These are phyloP conservation scores for Meliscaeva auricollis DNA, from an alignment of 2,888 invertebrate genomes.

Conservation along the genomic window DNA sequence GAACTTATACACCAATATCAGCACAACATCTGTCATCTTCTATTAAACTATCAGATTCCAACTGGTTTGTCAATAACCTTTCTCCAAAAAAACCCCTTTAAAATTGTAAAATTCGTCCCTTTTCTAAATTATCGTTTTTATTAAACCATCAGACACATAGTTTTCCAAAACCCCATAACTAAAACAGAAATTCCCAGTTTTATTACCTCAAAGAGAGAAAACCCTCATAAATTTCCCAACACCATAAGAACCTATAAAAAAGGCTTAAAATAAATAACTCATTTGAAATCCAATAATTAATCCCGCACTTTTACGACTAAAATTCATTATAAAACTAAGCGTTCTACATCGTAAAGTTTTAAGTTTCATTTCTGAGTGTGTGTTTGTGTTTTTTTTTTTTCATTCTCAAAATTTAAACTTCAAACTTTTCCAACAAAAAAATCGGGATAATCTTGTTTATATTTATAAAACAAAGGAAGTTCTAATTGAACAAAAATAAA, in stretches of 20 bases:
- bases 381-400: background rate
- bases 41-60: constrained; percentile 11
- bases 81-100: background rate
- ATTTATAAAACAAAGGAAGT: constrained; percentile 9
- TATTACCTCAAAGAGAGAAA: constrained; percentile 6
- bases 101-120: constrained; percentile 1
- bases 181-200: constrained; percentile 12
- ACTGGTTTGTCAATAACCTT: constrained; percentile 9
- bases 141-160: constrained; percentile 22
- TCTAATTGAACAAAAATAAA: constrained; percentile 5
- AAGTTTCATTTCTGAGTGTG: background rate
- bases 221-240: constrained; percentile 31
- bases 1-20: no score
- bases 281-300: constrained; percentile 71
- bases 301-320: constrained; percentile 62
- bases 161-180: constrained; percentile 1
- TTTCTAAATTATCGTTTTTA: constrained; percentile 24
- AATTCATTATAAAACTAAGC: constrained; percentile 26
- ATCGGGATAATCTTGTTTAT: constrained; percentile 16
- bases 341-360: constrained; percentile 29
- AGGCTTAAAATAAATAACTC: constrained; percentile 68
- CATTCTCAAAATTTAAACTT: background rate
- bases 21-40: constrained; percentile 5
- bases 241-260: constrained; percentile 25
- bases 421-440: background rate